These are phyloP conservation scores for Apamea anceps DNA, from an alignment of 2,888 invertebrate species.

Conservation along the genomic window DNA sequence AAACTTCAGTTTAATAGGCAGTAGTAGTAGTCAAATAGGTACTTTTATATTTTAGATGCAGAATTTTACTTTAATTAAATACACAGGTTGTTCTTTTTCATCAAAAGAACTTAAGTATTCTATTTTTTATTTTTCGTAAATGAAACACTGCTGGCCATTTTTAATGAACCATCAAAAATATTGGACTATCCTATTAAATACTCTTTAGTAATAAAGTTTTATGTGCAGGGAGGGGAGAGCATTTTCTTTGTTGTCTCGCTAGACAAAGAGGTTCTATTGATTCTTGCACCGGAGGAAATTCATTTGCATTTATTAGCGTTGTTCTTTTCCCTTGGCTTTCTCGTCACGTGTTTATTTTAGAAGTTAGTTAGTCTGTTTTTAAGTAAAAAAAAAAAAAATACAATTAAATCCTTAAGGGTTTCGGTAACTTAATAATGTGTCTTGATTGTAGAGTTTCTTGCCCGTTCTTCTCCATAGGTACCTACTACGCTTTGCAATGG, in stretches of 20 bases:
- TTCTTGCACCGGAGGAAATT: slow-evolving; percentile 44
- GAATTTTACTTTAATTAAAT: not conserved
- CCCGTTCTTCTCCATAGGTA: not conserved
- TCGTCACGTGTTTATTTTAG: not conserved
- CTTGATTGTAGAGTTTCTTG: not conserved
- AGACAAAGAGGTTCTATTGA: slow-evolving; percentile 55
- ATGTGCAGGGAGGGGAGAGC: slow-evolving; percentile 1
- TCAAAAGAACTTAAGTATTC: not conserved
- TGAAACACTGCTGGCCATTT: not conserved
- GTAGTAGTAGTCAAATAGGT: too few species aligned
- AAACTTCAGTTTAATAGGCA: too few species aligned
- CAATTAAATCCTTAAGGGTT: not conserved
- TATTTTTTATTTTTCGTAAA: slow-evolving; percentile 14
- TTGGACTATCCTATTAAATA: slow-evolving; percentile 24
- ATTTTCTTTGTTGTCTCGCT: slow-evolving; percentile 57
- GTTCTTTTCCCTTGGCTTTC: slow-evolving; percentile 7
- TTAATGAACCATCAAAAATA: slow-evolving; percentile 22
- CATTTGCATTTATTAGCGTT: slow-evolving; percentile 46
- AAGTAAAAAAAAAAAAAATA: not conserved
- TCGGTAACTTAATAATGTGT: not conserved
- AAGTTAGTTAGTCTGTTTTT: not conserved
- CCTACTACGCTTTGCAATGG: not conserved
- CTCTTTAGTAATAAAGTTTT: slow-evolving; percentile 30
- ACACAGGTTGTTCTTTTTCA: not conserved
- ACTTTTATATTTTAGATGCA: not conserved